Evolutionary conservation across 2,888 invertebrate genomes (phyloP), one percentile per base, ranked within the genome.

Genomic region (Caradrina clavipalpis): DNA sequence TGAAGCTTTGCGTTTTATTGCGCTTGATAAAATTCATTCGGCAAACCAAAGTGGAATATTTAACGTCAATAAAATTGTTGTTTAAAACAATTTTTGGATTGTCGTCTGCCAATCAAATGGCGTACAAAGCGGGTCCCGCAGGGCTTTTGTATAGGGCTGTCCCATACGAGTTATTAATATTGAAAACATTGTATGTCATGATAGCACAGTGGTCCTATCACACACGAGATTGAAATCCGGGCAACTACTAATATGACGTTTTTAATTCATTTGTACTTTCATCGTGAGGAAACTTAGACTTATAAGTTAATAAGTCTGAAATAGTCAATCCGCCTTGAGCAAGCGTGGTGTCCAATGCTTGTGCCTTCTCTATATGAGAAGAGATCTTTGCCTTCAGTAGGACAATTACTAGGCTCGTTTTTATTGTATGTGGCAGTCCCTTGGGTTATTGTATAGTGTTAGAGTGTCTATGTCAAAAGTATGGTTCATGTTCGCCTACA

Each of bases 81-180:
- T 85, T 79, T 85, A 81, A 82, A 87, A 85, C 78, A 83, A 87
- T 88, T 90, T 89, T 87, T 84, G 85, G 82, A 86, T 88, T 88
- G 87, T 89, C 88, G 84, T 90, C 86, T 91, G 90, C 86, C 91
- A 91, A 91, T 92, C 90, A 91, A 85, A 81, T 57, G 82, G 54
- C 63, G 67, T 75, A 87, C 89, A 91, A 91, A 91, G 90, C 73
- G 80, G 69, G 75, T 67, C 87, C 89, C 85, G 65, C 80, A 64
- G 85, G 85, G 75, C 73, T 51, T 57, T 45, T 19, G n/a, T n/a
- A 22, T 31, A 83, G 78, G 74, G 78, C 15, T 83, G 78, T 39
- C 69, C n/a, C 26, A 45, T n/a, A 22, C 7, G 39, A 58, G 26
- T 54, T 50, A 62, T 51, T 26, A 47, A 59, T 45, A 64, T 47